Evolutionary conservation across 2,113 vertebrate genomes (phyloP).

Genomic region (Oriolus oriolus): DNA sequence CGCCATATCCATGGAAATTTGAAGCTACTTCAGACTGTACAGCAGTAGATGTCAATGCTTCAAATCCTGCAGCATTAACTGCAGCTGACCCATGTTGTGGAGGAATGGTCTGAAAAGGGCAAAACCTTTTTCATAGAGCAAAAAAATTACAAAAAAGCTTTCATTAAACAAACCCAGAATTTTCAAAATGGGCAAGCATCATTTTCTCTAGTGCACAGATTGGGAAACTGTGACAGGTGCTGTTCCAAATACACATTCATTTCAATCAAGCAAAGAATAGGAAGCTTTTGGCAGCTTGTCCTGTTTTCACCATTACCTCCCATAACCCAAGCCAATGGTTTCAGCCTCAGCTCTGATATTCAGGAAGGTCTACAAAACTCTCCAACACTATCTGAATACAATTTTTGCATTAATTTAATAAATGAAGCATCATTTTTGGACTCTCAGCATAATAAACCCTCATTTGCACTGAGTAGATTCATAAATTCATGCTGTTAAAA

Average conservation of each 20-base stretch:
- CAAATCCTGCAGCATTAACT: background rate
- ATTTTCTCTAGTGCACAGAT: slow-evolving; percentile 16
- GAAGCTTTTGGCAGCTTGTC: background rate
- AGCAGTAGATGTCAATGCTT: background rate
- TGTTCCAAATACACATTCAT: slow-evolving; percentile 30
- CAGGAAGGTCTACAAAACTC: slow-evolving; percentile 1
- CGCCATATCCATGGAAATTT: background rate
- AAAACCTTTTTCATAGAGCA: background rate
- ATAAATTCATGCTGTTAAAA: slow-evolving; percentile 72
- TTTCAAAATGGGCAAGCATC: background rate
- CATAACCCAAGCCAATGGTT: background rate
- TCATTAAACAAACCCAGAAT: background rate
- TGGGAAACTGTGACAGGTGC: slow-evolving; percentile 36
- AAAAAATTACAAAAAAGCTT: background rate
- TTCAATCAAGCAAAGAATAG: slow-evolving; percentile 37
- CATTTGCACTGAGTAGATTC: slow-evolving; percentile 67
- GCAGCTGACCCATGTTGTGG: background rate
- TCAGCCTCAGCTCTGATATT: slow-evolving; percentile 10
- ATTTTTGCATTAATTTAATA: slow-evolving; percentile 71
- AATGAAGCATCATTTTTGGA: slow-evolving; percentile 66
- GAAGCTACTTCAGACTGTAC: background rate
- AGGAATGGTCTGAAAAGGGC: background rate
- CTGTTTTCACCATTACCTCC: background rate
- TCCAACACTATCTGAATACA: slow-evolving; percentile 20
- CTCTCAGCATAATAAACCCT: slow-evolving; percentile 67